A percentile compares a stretch with the other conserved stretches of the same genome.
Conservation (phyloP, 2,888 invertebrate species). For the Malthinus seriepunctatus region DNA sequence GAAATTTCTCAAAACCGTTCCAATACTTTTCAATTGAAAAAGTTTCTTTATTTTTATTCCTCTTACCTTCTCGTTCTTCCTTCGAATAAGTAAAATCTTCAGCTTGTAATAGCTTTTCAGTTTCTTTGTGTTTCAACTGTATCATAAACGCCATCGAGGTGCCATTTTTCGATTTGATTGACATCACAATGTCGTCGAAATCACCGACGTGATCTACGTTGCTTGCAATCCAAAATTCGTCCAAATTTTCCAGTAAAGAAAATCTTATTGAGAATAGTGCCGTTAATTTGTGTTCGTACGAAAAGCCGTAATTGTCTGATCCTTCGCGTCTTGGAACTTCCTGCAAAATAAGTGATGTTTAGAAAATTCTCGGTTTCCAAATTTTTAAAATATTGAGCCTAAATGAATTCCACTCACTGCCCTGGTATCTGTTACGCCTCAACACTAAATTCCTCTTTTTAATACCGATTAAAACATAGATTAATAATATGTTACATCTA, state of each 20-base stretch:
- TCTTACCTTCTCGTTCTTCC: background rate
- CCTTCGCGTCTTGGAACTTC: background rate
- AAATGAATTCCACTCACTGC: too few relatives aligned
- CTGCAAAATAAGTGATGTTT: background rate
- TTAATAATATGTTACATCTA: too few relatives aligned
- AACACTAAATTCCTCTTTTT: too few relatives aligned
- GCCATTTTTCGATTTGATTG: background rate
- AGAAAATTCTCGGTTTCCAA: too few relatives aligned
- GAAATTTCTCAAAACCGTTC: background rate
- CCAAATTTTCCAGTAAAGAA: background rate
- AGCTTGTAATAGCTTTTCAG: background rate
- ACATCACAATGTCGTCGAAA: background rate
- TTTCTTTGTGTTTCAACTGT: background rate
- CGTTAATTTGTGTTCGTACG: too few relatives aligned
- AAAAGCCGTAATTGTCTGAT: background rate
- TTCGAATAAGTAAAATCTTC: background rate
- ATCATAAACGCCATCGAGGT: background rate
- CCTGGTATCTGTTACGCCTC: too few relatives aligned
- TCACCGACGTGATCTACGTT: background rate
- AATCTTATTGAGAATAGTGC: background rate
- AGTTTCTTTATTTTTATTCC: background rate
- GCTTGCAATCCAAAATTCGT: background rate
- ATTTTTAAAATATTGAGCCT: too few relatives aligned
- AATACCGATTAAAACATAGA: too few relatives aligned
- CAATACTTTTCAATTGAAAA: background rate